These are phyloP conservation scores for Neosalanx taihuensis DNA, from an alignment of 2,797 vertebrate genomes.

Conservation along the genomic window DNA sequence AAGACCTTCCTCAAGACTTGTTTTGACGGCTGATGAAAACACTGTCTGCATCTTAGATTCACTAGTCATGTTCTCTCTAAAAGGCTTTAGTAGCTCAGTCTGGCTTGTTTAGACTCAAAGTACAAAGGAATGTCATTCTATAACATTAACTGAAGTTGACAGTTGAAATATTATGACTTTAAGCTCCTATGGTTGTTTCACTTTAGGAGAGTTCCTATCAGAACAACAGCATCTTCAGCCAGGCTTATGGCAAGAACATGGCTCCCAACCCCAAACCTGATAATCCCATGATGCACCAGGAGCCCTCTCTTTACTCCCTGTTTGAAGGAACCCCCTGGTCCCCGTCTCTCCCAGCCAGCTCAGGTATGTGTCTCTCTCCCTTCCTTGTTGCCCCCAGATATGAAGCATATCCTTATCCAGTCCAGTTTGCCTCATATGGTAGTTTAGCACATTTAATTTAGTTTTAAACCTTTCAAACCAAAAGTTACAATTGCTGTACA, in stretches of 20 bases:
- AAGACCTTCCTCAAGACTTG: neutral
- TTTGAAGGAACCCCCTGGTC: slow-evolving; percentile 97
- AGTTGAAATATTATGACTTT: neutral
- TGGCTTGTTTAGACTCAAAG: neutral
- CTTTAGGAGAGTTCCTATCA: slow-evolving; percentile 85
- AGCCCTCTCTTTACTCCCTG: slow-evolving; percentile 93
- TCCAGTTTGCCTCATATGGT: neutral
- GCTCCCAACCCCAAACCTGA: slow-evolving; percentile 84
- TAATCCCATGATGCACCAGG: slow-evolving; percentile 83
- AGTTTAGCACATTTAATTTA: neutral
- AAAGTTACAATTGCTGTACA: too few relatives aligned
- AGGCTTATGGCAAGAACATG: slow-evolving; percentile 90
- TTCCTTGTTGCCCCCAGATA: neutral
- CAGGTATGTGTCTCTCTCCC: slow-evolving; percentile 74
- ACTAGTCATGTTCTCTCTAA: too few relatives aligned
- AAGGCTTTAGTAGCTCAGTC: neutral
- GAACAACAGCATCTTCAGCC: slow-evolving; percentile 93
- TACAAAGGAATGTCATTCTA: neutral
- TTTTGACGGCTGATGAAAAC: neutral
- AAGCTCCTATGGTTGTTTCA: neutral
- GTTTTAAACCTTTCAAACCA: neutral
- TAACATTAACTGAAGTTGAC: neutral
- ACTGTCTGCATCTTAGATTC: neutral
- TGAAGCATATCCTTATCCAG: neutral
- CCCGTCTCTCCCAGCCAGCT: slow-evolving; percentile 94